Evolutionary conservation across 2,888 invertebrate genomes (phyloP).

Genomic region (Lissonota sp.): DNA sequence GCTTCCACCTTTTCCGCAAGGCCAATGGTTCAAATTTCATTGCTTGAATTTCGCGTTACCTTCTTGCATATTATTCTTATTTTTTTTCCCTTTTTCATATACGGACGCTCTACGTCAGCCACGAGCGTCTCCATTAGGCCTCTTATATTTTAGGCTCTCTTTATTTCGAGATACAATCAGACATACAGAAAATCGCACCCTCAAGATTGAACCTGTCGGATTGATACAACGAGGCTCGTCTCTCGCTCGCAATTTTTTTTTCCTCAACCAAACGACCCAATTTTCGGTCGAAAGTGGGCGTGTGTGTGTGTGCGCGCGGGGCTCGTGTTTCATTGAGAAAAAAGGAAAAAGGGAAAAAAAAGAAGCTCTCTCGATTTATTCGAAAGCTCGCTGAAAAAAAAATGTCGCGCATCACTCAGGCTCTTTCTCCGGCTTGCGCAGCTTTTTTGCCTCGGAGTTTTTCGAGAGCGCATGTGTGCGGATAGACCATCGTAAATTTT

Average conservation of each 20-base stretch:
- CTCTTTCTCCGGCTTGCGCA: slow-evolving; percentile 50
- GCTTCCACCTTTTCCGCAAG: slow-evolving; percentile 14
- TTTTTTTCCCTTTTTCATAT: slow-evolving; percentile 12
- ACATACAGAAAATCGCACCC: slow-evolving; percentile 27
- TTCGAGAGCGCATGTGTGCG: slow-evolving; percentile 33
- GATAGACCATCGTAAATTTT: slow-evolving; percentile 41
- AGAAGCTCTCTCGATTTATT: slow-evolving; percentile 48
- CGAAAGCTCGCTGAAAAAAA: slow-evolving; percentile 17
- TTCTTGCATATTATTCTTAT: slow-evolving; percentile 56
- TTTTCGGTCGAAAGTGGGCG: slow-evolving; percentile 56
- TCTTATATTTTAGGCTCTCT: slow-evolving; percentile 10
- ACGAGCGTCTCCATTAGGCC: not conserved
- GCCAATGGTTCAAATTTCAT: slow-evolving; percentile 59
- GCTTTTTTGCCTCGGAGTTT: slow-evolving; percentile 36
- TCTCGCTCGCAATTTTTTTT: slow-evolving; percentile 11
- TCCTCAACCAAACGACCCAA: slow-evolving; percentile 57
- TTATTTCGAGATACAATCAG: slow-evolving; percentile 29
- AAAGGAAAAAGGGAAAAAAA: slow-evolving; percentile 20
- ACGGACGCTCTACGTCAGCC: not conserved
- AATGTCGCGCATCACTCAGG: slow-evolving; percentile 47
- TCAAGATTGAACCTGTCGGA: slow-evolving; percentile 44
- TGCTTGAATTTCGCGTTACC: slow-evolving; percentile 36
- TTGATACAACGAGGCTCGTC: slow-evolving; percentile 45
- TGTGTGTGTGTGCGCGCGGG: not conserved
- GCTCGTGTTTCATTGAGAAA: not conserved